These are phyloP conservation scores for Limulus polyphemus DNA, from an alignment of 2,888 invertebrate species.

Conservation along the genomic window DNA sequence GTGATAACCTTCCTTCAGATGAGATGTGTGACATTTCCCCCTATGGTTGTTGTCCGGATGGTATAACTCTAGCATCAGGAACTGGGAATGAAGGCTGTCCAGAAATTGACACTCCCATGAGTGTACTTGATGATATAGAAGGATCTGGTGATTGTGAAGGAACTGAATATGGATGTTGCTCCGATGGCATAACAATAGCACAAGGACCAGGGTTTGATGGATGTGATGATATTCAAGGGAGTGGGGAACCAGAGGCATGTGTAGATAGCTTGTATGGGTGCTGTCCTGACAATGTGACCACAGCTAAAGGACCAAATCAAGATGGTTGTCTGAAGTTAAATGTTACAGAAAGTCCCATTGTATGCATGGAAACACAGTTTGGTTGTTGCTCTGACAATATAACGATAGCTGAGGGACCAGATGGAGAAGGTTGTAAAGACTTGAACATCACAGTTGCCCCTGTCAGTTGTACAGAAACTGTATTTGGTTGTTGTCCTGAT, in stretches of 20 bases:
- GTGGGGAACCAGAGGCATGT: slow-evolving; percentile 1
- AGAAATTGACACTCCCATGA: not conserved
- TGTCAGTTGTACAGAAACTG: slow-evolving; percentile 36
- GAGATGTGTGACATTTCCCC: not conserved
- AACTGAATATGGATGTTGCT: slow-evolving; percentile 44
- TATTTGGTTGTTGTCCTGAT: slow-evolving; percentile 61
- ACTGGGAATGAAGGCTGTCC: not conserved
- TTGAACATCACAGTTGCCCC: slow-evolving; percentile 43
- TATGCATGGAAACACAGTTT: slow-evolving; percentile 29
- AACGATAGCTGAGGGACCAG: slow-evolving; percentile 27
- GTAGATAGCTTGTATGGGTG: slow-evolving; percentile 40
- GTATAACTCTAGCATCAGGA: slow-evolving; percentile 11
- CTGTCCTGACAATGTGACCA: slow-evolving; percentile 51
- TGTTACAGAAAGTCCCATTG: no score
- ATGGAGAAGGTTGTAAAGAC: slow-evolving; percentile 26
- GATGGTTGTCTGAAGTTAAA: slow-evolving; percentile 23
- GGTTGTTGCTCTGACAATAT: slow-evolving; percentile 79
- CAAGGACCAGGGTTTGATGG: slow-evolving; percentile 39
- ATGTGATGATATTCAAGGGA: slow-evolving; percentile 8
- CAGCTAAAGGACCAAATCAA: slow-evolving; percentile 44
- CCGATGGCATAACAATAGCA: slow-evolving; percentile 43
- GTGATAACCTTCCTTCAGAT: slow-evolving; percentile 16
- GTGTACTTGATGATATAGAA: slow-evolving; percentile 40
- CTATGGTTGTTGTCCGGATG: slow-evolving; percentile 48
- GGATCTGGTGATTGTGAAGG: slow-evolving; percentile 52